Conservation (phyloP, 2,888 invertebrate genomes). For the Drosophila meridiana region DNA sequence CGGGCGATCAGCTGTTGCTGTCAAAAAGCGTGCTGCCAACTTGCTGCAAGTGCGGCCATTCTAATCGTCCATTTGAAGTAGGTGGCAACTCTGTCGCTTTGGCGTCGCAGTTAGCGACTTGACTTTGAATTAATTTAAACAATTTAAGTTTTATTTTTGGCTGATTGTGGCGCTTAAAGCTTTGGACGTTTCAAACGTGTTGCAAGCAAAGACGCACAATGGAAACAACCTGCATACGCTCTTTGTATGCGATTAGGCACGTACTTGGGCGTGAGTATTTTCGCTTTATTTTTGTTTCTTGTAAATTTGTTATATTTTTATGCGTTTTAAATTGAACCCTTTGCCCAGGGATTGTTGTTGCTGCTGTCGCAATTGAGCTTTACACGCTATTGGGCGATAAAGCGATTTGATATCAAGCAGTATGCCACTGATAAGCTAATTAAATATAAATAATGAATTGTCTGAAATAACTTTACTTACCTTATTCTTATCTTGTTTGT, state of each 20-base stretch:
- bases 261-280: conserved; percentile 16
- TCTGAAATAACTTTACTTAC: conserved; percentile 22
- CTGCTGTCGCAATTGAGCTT: conserved; percentile 6
- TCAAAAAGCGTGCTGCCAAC: conserved; percentile 30
- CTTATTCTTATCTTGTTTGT: conserved; percentile 16
- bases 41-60: background rate
- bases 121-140: conserved; percentile 62
- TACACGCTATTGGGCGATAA: conserved; percentile 17
- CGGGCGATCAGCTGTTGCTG: conserved; percentile 40
- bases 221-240: conserved; percentile 16
- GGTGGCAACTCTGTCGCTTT: conserved; percentile 25
- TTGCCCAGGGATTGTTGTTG: background rate
- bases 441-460: conserved; percentile 36
- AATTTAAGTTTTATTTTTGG: conserved; percentile 60
- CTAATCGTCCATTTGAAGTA: background rate
- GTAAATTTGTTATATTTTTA: background rate
- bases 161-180: conserved; percentile 31
- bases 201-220: conserved; percentile 18
- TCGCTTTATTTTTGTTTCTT: conserved; percentile 12
- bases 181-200: conserved; percentile 30
- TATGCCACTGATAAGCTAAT: conserved; percentile 40
- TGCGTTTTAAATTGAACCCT: conserved; percentile 9
- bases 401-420: conserved; percentile 31
- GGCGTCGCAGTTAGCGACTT: conserved; percentile 11
- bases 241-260: conserved; percentile 17